Evolutionary conservation across 1,140 invertebrate genomes (phyloP).

Genomic region (Holcopasites calliopsidis): DNA sequence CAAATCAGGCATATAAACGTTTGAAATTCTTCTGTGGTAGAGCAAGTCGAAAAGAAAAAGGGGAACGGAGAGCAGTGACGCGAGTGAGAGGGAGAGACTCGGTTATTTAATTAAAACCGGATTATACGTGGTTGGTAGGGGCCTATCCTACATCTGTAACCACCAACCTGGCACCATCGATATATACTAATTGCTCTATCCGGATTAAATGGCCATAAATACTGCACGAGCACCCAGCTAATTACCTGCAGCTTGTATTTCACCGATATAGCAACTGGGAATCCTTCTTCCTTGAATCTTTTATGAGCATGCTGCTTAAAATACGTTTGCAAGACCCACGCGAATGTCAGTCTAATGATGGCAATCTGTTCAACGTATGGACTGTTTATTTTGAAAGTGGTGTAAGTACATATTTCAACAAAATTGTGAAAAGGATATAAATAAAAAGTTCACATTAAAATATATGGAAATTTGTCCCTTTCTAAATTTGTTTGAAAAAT

Average conservation of each 20-base stretch:
- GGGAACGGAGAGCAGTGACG: slow-evolving; percentile 6
- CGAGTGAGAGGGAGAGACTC: slow-evolving; percentile 39
- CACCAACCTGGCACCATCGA: slow-evolving; percentile 52
- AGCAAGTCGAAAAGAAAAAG: background rate
- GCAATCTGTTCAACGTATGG: background rate
- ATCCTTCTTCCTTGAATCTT: slow-evolving; percentile 28
- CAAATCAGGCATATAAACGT: background rate
- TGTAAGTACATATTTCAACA: no score
- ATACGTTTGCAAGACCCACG: background rate
- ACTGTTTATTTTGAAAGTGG: no score
- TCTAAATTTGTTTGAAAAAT: no score
- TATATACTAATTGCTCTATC: slow-evolving; percentile 69
- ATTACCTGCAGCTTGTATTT: slow-evolving; percentile 56
- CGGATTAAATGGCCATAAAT: slow-evolving; percentile 68
- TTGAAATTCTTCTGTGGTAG: background rate
- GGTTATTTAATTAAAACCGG: slow-evolving; percentile 77
- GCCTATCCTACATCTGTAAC: slow-evolving; percentile 55
- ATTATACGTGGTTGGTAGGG: slow-evolving; percentile 64
- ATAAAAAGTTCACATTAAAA: no score
- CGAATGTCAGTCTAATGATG: background rate
- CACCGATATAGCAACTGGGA: background rate
- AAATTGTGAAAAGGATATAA: no score
- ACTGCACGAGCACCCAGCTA: slow-evolving; percentile 51
- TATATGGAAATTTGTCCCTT: no score
- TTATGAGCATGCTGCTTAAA: background rate